Evolutionary conservation across 2,797 vertebrate genomes (phyloP).

Genomic region (Tolypeutes matacus): DNA sequence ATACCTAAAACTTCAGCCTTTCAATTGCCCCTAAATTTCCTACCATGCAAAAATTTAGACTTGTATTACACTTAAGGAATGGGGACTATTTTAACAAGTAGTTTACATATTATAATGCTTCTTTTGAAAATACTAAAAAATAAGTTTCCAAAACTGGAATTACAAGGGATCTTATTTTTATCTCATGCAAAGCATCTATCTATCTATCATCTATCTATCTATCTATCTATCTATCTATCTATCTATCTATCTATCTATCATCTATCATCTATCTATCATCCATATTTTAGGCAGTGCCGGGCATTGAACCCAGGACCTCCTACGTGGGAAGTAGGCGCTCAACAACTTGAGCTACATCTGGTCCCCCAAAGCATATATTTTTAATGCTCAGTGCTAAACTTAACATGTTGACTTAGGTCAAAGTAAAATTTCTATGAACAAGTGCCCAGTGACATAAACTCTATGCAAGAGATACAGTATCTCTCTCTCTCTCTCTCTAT

Average conservation of each 20-base stretch:
- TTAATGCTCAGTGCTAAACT: background rate
- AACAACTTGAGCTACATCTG: too few species aligned
- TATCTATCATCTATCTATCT: too few species aligned
- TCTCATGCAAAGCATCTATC: background rate
- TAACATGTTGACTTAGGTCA: background rate
- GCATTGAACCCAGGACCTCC: too few species aligned
- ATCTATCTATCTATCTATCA: too few species aligned
- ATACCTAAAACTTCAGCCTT: background rate
- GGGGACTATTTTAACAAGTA: constrained; percentile 17
- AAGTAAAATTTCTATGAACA: constrained; percentile 34
- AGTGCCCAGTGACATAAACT: background rate
- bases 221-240: too few species aligned
- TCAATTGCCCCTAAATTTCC: background rate
- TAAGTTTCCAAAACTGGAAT: constrained; percentile 24
- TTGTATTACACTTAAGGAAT: background rate
- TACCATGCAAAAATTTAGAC: constrained; percentile 16
- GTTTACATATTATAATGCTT: background rate
- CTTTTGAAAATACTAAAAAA: constrained; percentile 22
- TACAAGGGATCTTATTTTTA: constrained; percentile 20
- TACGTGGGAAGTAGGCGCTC: too few species aligned
- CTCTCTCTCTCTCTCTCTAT: background rate
- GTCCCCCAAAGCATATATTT: background rate
- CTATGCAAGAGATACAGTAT: background rate
- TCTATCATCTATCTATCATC: too few species aligned
- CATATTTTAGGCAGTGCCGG: too few species aligned